Percentiles rank a stretch among this genome's conserved stretches.
phyloP scores from a whole-genome alignment of 2,113 vertebrate genomes.

The Lasiurus cinereus region DNA sequence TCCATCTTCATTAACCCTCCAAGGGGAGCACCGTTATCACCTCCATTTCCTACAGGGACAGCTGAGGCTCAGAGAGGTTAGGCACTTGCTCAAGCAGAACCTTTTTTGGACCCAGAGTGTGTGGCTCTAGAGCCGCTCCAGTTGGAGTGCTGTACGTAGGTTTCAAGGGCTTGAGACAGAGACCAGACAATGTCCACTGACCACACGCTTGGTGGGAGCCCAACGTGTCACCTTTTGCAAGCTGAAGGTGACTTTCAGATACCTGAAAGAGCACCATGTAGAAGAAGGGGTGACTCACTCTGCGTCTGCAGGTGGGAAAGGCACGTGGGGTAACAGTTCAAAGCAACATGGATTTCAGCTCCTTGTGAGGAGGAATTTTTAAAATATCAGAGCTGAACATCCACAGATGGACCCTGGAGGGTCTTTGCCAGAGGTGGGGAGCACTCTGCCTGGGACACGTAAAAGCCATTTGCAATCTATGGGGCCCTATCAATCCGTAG shows the following conservation, averaged over 20 bases:
- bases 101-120: background rate
- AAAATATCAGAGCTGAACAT: background rate
- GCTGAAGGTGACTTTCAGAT: background rate
- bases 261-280: background rate
- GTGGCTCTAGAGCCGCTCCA: background rate
- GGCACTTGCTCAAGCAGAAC: background rate
- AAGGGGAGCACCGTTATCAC: background rate
- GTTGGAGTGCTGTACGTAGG: accelerated
- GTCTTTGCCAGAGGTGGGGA: background rate
- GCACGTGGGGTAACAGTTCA: background rate
- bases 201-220: background rate
- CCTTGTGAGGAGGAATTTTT: background rate
- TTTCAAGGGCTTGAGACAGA: background rate
- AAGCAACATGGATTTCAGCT: background rate
- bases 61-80: background rate
- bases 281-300: background rate
- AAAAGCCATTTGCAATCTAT: background rate
- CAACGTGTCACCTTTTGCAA: background rate
- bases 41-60: background rate
- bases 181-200: background rate
- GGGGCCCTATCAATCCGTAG: background rate
- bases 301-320: background rate
- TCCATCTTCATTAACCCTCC: background rate
- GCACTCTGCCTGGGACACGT: background rate
- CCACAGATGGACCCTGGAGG: background rate